Percentiles rank a stretch among this genome's conserved stretches.
These are phyloP conservation scores for Mylabris phalerata DNA, from an alignment of 1,140 invertebrate species.

Conservation along the genomic window DNA sequence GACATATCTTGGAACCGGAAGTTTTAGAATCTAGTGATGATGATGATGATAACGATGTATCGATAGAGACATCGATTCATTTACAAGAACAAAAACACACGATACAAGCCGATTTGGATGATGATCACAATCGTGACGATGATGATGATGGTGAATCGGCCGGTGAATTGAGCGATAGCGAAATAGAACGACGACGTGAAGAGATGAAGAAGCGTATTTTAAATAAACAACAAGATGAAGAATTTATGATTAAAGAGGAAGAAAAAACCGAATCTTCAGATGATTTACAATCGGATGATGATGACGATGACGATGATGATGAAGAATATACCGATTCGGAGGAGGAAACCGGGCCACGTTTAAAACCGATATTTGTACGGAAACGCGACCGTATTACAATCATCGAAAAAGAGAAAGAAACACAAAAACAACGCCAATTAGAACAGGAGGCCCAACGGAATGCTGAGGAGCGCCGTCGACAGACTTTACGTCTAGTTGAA, in stretches of 20 bases:
- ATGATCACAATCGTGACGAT: too few relatives aligned
- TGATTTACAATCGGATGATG: conserved; percentile 60
- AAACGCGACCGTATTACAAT: conserved; percentile 93
- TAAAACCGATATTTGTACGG: conserved; percentile 96
- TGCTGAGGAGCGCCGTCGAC: conserved; percentile 74
- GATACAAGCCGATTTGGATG: conserved; percentile 52
- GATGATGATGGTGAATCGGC: conserved; percentile 53
- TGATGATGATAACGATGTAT: conserved; percentile 52
- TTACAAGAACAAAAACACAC: conserved; percentile 39
- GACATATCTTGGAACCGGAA: conserved; percentile 65
- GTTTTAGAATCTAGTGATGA: conserved; percentile 63
- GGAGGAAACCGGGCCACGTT: conserved; percentile 75
- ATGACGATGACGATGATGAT: conserved; percentile 83
- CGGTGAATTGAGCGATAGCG: conserved; percentile 65
- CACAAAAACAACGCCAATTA: conserved; percentile 73
- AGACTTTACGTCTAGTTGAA: conserved; percentile 87
- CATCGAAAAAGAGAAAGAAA: conserved; percentile 87
- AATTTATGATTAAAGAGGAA: conserved; percentile 53
- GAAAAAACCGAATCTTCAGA: conserved; percentile 74
- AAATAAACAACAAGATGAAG: conserved; percentile 61
- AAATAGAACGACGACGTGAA: conserved; percentile 74
- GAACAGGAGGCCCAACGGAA: conserved; percentile 70
- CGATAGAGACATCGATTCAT: conserved; percentile 35
- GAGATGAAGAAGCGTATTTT: conserved; percentile 58
- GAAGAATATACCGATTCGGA: conserved; percentile 86